A percentile compares a stretch with the other conserved stretches of the same genome.
Conservation (phyloP, 2,113 vertebrate species). For the Hylia prasina region DNA sequence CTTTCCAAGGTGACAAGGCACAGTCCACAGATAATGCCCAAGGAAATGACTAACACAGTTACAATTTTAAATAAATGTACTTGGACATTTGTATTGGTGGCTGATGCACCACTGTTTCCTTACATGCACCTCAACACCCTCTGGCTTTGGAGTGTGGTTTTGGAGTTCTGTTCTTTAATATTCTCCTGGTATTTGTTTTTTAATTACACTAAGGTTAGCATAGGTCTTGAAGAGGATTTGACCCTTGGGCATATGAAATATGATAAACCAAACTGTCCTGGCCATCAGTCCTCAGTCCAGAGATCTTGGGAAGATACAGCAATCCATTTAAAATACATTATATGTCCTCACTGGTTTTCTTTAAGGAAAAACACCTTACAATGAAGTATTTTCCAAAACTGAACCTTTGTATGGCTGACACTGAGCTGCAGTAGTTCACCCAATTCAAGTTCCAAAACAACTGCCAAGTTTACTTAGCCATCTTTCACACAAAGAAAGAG, state of each 20-base stretch:
- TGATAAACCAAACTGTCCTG: not conserved
- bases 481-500: not conserved
- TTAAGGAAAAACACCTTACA: not conserved
- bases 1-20: not conserved
- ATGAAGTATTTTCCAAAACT: not conserved
- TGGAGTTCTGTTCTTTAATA: not conserved
- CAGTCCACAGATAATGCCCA: not conserved
- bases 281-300: not conserved
- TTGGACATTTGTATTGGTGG: not conserved
- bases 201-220: not conserved
- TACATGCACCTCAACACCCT: not conserved
- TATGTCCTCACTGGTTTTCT: not conserved
- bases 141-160: not conserved
- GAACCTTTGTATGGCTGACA: not conserved
- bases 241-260: not conserved
- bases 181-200: not conserved
- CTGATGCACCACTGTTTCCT: not conserved
- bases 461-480: not conserved
- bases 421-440: not conserved
- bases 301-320: not conserved
- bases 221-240: not conserved
- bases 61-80: not conserved
- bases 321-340: not conserved
- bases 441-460: not conserved
- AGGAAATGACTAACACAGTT: not conserved